A percentile compares a stretch with the other conserved stretches of the same genome.
Evolutionary conservation across 2,888 invertebrate genomes (phyloP).

Genomic region (Lottia scabra): DNA sequence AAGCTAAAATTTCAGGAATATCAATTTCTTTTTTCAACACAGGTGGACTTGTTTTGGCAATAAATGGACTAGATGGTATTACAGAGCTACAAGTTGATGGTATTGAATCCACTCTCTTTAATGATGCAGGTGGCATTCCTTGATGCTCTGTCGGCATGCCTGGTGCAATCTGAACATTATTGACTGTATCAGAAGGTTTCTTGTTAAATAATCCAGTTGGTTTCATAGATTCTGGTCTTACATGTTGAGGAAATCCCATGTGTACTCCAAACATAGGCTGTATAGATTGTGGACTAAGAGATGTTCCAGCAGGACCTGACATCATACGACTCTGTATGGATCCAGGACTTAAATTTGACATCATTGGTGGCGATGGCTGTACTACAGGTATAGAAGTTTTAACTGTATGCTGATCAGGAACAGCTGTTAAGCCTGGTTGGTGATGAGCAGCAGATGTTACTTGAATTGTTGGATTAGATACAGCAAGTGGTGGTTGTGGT

Average conservation of each 20-base stretch:
- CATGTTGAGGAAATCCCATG: neutral
- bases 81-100: slow-evolving; percentile 6
- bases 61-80: slow-evolving; percentile 9
- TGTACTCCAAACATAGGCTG: neutral
- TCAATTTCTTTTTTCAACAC: neutral
- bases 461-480: slow-evolving; percentile 30
- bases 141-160: neutral
- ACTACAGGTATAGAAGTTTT: neutral
- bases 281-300: neutral
- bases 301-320: too few relatives aligned
- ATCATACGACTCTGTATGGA: too few relatives aligned
- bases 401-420: neutral
- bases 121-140: neutral
- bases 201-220: neutral
- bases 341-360: neutral
- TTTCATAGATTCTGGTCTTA: neutral
- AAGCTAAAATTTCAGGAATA: neutral
- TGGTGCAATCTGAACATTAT: neutral
- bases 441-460: slow-evolving; percentile 28
- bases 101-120: neutral
- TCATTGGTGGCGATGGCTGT: neutral
- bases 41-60: neutral
- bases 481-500: neutral
- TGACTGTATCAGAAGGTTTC: neutral
- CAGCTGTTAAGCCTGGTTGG: neutral